Evolutionary conservation across 1,140 invertebrate species (phyloP), one percentile per base, ranked within the genome.

Genomic region (Aphelenchoides avenae): DNA sequence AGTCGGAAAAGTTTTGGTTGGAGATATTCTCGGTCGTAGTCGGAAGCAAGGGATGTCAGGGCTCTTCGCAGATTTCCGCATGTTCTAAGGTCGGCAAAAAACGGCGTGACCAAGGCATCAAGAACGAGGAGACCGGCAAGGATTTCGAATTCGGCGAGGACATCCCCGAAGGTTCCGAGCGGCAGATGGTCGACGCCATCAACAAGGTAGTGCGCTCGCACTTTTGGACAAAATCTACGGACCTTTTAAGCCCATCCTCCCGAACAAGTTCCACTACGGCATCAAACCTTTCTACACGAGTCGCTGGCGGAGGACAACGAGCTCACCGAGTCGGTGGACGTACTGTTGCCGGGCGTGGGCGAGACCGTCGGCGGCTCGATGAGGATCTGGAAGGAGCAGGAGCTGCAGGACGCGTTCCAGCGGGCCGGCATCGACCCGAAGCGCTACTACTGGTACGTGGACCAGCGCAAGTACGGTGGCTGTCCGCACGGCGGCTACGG

Each of bases 351-450:
- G 0, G 89, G 89, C 75, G 95, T 99, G 20, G 95, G 94, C 1
- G 95, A 99, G 82, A 96, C 98, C 72, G 86, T 98, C 42, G 95
- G 95, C n/a, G 95, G 95, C 0, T 98, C 93, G 0, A 99, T 99
- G 93, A 94, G 95, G 87, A 93, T 90, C 57, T 87, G 85, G 83
- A 83, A 97, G 68, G 80, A 85, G 52, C 85, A 93, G 7, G 89
- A 96, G 76, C 78, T 99, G 13, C 61, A 91, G 41, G 86, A 86
- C 70, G 92, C 86, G 0, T 98, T 93, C 77, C 84, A 87, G 64
- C 81, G 85, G 22, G 89, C 89, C 68, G 85, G 85, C 13, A 93
- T 99, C 67, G 91, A 97, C 80, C 86, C 92, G 0, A 83, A 83
- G 11, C 87, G 89, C 0, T 99, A 99, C 79, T 97, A 96, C 79